phyloP scores from a whole-genome alignment of 1,140 invertebrate species.

The Cataglyphis hispanica region DNA sequence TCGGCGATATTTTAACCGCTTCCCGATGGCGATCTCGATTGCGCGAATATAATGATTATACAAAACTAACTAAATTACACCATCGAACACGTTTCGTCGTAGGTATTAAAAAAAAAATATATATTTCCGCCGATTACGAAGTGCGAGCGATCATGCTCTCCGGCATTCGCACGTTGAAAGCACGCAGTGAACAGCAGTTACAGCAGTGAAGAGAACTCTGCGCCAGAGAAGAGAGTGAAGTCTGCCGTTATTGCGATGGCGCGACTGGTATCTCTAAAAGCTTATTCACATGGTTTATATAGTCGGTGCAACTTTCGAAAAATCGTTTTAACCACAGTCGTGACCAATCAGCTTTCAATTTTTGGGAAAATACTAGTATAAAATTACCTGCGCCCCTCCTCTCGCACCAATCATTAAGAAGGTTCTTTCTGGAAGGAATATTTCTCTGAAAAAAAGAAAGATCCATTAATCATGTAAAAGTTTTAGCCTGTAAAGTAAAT shows the following conservation, averaged over 20 bases:
- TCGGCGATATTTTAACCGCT: slow-evolving; percentile 31
- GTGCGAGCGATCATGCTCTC: slow-evolving; percentile 63
- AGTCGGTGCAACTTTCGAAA: no score
- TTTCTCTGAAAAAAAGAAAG: no score
- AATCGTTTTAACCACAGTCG: no score
- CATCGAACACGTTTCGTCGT: slow-evolving; percentile 9
- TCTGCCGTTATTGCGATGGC: background rate
- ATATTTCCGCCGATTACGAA: slow-evolving; percentile 64
- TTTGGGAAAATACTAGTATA: no score
- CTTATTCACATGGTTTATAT: background rate
- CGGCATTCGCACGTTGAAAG: slow-evolving; percentile 56
- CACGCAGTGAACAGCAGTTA: slow-evolving; percentile 18
- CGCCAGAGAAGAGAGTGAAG: no score
- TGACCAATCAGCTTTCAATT: no score
- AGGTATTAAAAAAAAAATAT: slow-evolving; percentile 48
- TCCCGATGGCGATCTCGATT: background rate
- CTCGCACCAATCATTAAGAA: no score
- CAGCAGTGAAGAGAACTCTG: slow-evolving; percentile 11
- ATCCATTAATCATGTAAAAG: no score
- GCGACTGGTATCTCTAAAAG: background rate
- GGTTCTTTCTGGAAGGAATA: no score
- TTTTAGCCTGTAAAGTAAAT: no score
- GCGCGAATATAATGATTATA: background rate
- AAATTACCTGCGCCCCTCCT: no score
- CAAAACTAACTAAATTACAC: slow-evolving; percentile 55